phyloP scores from a whole-genome alignment of 2,113 vertebrate species.

The Lepus americanus region DNA sequence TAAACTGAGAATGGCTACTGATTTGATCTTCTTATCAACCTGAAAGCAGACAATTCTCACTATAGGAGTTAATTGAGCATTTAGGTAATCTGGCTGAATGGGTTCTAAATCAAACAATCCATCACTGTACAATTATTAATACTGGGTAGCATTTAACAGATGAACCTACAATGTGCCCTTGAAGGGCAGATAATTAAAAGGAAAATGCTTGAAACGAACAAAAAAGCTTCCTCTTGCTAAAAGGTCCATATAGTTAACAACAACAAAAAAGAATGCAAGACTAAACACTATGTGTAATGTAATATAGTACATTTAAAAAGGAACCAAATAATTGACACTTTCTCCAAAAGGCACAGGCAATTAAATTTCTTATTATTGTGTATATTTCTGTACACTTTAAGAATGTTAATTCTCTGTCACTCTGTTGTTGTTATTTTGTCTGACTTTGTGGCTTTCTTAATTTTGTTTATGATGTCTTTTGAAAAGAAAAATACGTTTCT shows the following conservation, averaged over 20 bases:
- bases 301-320: neutral
- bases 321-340: neutral
- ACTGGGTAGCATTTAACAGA: constrained; percentile 37
- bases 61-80: constrained; percentile 77
- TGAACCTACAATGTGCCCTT: neutral
- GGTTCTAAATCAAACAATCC: constrained; percentile 78
- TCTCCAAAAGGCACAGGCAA: constrained; percentile 23
- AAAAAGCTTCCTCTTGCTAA: neutral
- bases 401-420: constrained; percentile 43
- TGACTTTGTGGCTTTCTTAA: neutral
- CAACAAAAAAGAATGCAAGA: neutral
- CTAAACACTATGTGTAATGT: neutral
- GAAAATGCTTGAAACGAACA: neutral
- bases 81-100: constrained; percentile 82
- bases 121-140: constrained; percentile 40
- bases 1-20: constrained; percentile 74
- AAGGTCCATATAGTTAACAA: neutral
- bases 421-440: constrained; percentile 28
- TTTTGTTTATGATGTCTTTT: constrained; percentile 34
- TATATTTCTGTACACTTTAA: constrained; percentile 34
- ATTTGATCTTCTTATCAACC: constrained; percentile 77
- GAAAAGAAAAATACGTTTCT: neutral
- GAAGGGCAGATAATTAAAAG: constrained; percentile 28
- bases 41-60: constrained; percentile 77
- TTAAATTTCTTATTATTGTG: constrained; percentile 37